Evolutionary conservation across 2,113 vertebrate genomes (phyloP).

Genomic region (Regulus satrapa): DNA sequence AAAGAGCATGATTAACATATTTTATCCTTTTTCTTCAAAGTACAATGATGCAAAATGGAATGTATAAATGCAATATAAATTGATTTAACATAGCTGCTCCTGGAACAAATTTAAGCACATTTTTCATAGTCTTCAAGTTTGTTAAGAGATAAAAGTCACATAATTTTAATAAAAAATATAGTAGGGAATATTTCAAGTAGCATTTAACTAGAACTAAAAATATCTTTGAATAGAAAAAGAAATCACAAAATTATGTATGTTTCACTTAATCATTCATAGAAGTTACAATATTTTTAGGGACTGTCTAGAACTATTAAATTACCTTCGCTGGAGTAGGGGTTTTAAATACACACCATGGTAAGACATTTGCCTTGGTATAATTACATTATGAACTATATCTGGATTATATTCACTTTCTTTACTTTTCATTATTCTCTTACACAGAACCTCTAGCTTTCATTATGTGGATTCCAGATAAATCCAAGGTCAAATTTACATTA

Average conservation of each 20-base stretch:
- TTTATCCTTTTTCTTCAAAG: neutral
- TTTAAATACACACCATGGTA: neutral
- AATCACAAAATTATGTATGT: neutral
- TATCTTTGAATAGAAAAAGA: neutral
- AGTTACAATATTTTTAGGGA: neutral
- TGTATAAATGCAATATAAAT: neutral
- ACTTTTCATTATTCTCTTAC: neutral
- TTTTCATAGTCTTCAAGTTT: neutral
- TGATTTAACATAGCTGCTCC: neutral
- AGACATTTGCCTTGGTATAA: neutral
- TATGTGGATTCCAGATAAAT: constrained; percentile 2
- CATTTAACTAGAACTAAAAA: neutral
- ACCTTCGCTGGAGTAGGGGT: neutral
- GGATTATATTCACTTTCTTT: neutral
- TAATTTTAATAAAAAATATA: neutral
- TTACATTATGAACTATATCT: neutral
- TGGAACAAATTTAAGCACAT: neutral
- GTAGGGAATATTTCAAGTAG: neutral
- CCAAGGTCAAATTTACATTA: constrained; percentile 9
- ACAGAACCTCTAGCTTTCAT: neutral
- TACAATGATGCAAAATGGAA: neutral
- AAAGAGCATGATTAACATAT: neutral
- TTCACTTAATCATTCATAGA: neutral
- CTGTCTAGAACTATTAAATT: neutral
- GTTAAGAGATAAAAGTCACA: neutral